Conservation (phyloP, 2,888 invertebrate genomes). For the Ichneumoninae sp. region DNA sequence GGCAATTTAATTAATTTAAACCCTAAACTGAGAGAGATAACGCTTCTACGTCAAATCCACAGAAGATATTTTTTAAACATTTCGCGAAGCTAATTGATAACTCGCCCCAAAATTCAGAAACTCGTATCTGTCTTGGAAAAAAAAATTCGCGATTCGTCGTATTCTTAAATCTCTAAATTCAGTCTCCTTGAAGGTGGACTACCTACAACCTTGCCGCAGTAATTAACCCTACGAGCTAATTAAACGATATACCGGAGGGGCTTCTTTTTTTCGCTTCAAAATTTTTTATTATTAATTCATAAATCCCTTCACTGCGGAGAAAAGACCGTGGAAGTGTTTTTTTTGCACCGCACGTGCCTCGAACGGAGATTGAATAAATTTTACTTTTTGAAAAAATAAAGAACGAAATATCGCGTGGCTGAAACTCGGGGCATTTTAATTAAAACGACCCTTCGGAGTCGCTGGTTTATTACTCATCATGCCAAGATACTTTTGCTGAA, state of each 20-base stretch:
- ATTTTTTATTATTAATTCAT: constrained; percentile 31
- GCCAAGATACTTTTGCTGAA: neutral
- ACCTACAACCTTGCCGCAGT: neutral
- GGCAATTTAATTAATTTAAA: neutral
- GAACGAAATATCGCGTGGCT: neutral
- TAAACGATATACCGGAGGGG: constrained; percentile 27
- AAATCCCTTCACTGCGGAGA: constrained; percentile 31
- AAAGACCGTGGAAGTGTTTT: constrained; percentile 11
- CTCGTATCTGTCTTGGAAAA: neutral
- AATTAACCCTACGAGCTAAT: constrained; percentile 18
- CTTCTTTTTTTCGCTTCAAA: neutral
- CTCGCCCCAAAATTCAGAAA: neutral
- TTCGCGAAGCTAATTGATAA: constrained; percentile 14
- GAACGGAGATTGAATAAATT: constrained; percentile 41
- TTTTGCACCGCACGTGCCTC: neutral
- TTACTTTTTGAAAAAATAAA: neutral
- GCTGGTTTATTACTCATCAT: neutral
- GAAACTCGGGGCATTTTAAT: constrained; percentile 28
- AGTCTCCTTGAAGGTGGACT: constrained; percentile 5
- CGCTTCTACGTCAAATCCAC: neutral
- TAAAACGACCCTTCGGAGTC: neutral
- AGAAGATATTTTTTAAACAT: neutral
- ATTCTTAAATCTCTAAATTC: constrained; percentile 2
- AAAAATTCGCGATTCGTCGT: neutral
- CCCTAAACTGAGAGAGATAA: neutral